These are phyloP conservation scores for Dolichomitus sp. DNA, from an alignment of 2,888 invertebrate species.

Conservation along the genomic window DNA sequence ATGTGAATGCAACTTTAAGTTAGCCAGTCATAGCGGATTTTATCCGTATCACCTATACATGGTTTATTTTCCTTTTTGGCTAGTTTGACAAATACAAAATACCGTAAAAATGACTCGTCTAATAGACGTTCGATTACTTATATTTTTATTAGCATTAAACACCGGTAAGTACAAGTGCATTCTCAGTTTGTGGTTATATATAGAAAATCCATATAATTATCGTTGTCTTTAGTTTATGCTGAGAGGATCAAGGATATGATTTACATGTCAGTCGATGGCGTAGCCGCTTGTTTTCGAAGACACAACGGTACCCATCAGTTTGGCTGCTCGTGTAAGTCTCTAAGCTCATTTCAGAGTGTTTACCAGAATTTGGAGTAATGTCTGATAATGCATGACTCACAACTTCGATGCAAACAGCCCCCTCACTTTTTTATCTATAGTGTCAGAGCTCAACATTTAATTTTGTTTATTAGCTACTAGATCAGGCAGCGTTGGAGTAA, in stretches of 20 bases:
- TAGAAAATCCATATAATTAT: background rate
- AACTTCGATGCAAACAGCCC: background rate
- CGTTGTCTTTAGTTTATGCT: constrained; percentile 84
- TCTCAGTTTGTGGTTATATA: constrained; percentile 27
- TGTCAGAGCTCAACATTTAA: constrained; percentile 21
- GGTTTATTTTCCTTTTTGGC: constrained; percentile 42
- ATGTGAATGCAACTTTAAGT: constrained; percentile 15
- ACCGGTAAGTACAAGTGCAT: constrained; percentile 47
- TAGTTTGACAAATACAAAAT: constrained; percentile 57
- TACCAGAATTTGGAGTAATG: background rate
- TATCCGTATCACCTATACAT: constrained; percentile 37
- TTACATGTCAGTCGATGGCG: constrained; percentile 91
- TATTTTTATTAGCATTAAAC: constrained; percentile 57
- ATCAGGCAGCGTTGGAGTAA: constrained; percentile 94
- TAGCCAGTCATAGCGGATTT: constrained; percentile 27
- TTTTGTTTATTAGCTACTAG: constrained; percentile 88
- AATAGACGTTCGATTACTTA: constrained; percentile 54
- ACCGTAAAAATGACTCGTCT: constrained; percentile 59
- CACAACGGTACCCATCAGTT: constrained; percentile 98
- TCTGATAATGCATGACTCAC: background rate
- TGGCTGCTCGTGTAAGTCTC: constrained; percentile 96
- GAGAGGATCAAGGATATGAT: constrained; percentile 93
- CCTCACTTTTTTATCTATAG: background rate
- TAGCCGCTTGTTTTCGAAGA: constrained; percentile 94
- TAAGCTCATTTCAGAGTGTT: background rate